A percentile compares a stretch with the other conserved stretches of the same genome.
Evolutionary conservation across 2,888 invertebrate species (phyloP).

Genomic region (Cephus runcator): DNA sequence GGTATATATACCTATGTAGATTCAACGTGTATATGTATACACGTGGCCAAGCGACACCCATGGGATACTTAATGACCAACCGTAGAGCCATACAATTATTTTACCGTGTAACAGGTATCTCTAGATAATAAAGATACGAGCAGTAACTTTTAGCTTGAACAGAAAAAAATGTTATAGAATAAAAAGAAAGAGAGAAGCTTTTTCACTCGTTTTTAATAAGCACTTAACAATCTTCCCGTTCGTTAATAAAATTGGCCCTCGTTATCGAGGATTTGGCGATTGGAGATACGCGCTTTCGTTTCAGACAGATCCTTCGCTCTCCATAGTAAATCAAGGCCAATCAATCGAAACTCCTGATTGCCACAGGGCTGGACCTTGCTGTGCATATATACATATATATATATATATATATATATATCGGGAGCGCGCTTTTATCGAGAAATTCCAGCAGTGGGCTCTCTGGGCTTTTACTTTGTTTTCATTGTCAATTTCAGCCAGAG

Average conservation of each 20-base stretch:
- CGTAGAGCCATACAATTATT: background rate
- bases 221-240: background rate
- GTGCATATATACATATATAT: background rate
- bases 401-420: background rate
- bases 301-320: background rate
- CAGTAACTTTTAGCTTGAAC: background rate
- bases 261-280: background rate
- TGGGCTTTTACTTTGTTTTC: slow-evolving; percentile 27
- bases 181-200: background rate
- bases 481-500: slow-evolving; percentile 23
- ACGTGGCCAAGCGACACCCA: background rate
- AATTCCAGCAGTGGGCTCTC: background rate
- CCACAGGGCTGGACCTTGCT: background rate
- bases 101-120: background rate
- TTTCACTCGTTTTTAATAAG: background rate
- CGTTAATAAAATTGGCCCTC: slow-evolving; percentile 6
- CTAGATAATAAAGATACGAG: background rate
- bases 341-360: background rate
- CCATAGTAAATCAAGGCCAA: background rate
- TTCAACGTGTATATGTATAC: background rate
- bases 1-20: background rate
- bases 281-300: background rate
- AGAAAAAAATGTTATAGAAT: background rate
- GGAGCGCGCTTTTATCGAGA: background rate
- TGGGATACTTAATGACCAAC: background rate